Base-by-base conservation (phyloP, 2,888 invertebrate species). In the Acanthoscelides obtectus region DNA sequence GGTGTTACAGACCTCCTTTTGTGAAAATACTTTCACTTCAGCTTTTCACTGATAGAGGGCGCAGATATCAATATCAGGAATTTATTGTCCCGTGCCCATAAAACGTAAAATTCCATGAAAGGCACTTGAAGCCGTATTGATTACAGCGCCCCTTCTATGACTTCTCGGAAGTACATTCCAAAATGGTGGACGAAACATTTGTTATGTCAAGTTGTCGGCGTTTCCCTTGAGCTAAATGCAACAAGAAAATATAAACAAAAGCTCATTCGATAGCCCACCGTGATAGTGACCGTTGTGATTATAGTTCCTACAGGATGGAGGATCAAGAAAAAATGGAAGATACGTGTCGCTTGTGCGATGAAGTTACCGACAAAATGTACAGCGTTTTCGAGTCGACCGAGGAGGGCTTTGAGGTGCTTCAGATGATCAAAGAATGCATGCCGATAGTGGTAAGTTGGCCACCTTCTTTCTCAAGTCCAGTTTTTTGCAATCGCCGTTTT, bases 351-450 rank as follows among this genome's bases (percentile, higher is more conserved):
- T 80, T 86, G 66, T 86, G 86, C 77, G 85, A 85, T 73, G 77
- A 80, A 74, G 77, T 75, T 67, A 77, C 77, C 66, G 80, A 79
- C 71, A 80, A 83, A 76, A 82, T 84, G 83, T 81, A 81, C 74
- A 83, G 81, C 78, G 80, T 86, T 77, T 85, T 86, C 77, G 83
- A 83, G 69, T 84, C 84, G 77, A 84, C 82, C 75, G 81, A 80
- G 64, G 81, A 82, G 73, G 84, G 85, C 70, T 80, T 81, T 76
- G 83, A 85, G 78, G 81, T 85, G 68, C 77, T 86, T 22, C 81
- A 84, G 69, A 73, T 86, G 22, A 85, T 86, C 71, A 84, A 84
- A 75, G 83, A 85, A 71, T 84, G 82, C 75, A 76, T 86, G 69
- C 84, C 84, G 64, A 80, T 85, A 69, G 78, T 84, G 71, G 86